A percentile compares a stretch with the other conserved stretches of the same genome.
These are phyloP conservation scores for Trichechus manatus DNA, from an alignment of 2,113 vertebrate species.

Conservation along the genomic window DNA sequence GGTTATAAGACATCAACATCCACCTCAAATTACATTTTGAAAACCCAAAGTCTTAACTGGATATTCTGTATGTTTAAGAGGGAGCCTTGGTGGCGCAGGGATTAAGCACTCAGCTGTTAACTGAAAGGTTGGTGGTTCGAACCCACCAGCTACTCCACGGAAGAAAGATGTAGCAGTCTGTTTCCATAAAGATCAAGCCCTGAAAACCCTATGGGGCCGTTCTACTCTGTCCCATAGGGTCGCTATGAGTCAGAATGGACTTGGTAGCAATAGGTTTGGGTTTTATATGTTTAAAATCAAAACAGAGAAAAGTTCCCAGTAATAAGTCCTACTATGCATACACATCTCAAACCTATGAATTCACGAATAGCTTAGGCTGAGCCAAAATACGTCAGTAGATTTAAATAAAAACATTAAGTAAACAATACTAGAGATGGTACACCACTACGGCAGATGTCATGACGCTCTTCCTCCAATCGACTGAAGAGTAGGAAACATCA, in stretches of 20 bases:
- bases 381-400: background rate
- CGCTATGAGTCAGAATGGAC: too few species aligned
- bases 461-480: background rate
- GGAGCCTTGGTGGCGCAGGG: too few species aligned
- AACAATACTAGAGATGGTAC: background rate
- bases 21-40: background rate
- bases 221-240: too few species aligned
- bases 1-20: background rate
- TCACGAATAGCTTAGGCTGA: background rate
- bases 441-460: background rate
- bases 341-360: background rate
- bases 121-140: too few species aligned
- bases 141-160: too few species aligned
- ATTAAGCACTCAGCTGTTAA: too few species aligned
- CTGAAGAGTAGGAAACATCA: background rate
- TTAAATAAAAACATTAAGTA: background rate
- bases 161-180: too few species aligned
- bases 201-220: too few species aligned
- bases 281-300: constrained; percentile 6
- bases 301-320: background rate
- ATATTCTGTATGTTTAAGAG: background rate
- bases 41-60: background rate
- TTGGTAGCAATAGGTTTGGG: too few species aligned
- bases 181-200: too few species aligned
- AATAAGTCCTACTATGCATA: background rate